These are phyloP conservation scores for Neodontobutis hainanensis DNA, from an alignment of 2,113 vertebrate genomes.

Conservation along the genomic window DNA sequence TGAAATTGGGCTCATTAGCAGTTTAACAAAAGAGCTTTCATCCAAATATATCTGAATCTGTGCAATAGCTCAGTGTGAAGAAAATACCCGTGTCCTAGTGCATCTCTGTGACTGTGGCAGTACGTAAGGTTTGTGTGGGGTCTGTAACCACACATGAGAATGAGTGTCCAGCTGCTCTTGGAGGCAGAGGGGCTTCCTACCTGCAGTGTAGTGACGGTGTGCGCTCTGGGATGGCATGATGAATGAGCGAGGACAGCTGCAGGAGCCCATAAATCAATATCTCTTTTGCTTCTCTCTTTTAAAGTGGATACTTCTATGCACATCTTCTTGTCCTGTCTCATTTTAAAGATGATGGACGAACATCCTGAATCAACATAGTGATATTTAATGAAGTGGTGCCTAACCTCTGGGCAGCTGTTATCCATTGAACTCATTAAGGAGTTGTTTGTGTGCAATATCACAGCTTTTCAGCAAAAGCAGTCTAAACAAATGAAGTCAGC, in stretches of 20 bases:
- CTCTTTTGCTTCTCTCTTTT: slow-evolving; percentile 56
- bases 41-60: slow-evolving; percentile 36
- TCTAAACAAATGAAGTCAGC: slow-evolving; percentile 58
- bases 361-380: slow-evolving; percentile 37
- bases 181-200: slow-evolving; percentile 58
- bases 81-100: slow-evolving; percentile 51
- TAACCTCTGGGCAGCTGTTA: slow-evolving; percentile 47
- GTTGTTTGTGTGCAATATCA: slow-evolving; percentile 41
- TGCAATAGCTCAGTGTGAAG: slow-evolving; percentile 16
- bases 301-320: slow-evolving; percentile 56
- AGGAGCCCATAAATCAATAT: slow-evolving; percentile 78
- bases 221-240: slow-evolving; percentile 71
- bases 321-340: slow-evolving; percentile 52
- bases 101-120: slow-evolving; percentile 40
- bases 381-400: slow-evolving; percentile 24
- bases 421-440: slow-evolving; percentile 28
- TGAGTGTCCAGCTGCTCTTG: slow-evolving; percentile 42
- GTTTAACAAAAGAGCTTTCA: slow-evolving; percentile 31
- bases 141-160: slow-evolving; percentile 64
- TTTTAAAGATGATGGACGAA: slow-evolving; percentile 65
- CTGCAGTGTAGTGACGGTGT: slow-evolving; percentile 44
- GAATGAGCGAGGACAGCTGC: slow-evolving; percentile 65
- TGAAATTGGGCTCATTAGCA: slow-evolving; percentile 25
- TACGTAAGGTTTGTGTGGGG: slow-evolving; percentile 24
- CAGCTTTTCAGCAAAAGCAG: slow-evolving; percentile 42